Evolutionary conservation across 1,140 invertebrate genomes (phyloP).

Genomic region (Drosophila arizonae): DNA sequence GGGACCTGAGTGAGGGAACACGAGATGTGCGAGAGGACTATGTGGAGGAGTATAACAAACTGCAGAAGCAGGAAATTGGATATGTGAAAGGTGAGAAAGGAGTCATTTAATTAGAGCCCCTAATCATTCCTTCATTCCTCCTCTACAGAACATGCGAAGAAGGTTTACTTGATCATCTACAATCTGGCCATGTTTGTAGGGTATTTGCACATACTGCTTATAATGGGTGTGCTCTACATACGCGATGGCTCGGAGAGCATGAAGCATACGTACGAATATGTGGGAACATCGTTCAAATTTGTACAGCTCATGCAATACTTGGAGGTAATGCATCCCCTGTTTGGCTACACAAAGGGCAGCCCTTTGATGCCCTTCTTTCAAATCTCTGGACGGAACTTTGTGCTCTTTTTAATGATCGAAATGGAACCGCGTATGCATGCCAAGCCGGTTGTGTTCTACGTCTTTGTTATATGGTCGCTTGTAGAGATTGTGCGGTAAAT

Average conservation of each 20-base stretch:
- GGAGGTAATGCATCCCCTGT: conserved; percentile 94
- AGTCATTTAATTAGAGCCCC: background rate
- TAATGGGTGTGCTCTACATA: conserved; percentile 89
- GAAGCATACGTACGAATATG: conserved; percentile 88
- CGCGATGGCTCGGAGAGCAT: conserved; percentile 90
- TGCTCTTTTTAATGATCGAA: conserved; percentile 93
- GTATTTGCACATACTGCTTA: conserved; percentile 90
- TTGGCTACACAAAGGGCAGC: conserved; percentile 93
- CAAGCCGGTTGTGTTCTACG: conserved; percentile 93
- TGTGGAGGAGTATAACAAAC: conserved; percentile 88
- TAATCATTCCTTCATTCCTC: background rate
- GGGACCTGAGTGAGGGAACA: conserved; percentile 86
- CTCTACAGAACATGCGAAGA: conserved; percentile 88
- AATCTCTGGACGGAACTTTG: conserved; percentile 89
- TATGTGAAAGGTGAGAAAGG: conserved; percentile 88
- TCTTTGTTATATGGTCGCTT: conserved; percentile 91
- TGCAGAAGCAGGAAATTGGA: conserved; percentile 91
- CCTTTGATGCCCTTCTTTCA: conserved; percentile 87
- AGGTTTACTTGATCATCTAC: conserved; percentile 94
- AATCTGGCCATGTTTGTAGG: conserved; percentile 96
- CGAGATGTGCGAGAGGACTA: conserved; percentile 89
- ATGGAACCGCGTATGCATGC: conserved; percentile 92
- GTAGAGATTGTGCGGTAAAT: conserved; percentile 91
- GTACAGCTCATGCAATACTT: conserved; percentile 92
- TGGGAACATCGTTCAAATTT: conserved; percentile 92